Evolutionary conservation across 1,140 invertebrate species (phyloP).

Genomic region (Diorhabda sublineata): DNA sequence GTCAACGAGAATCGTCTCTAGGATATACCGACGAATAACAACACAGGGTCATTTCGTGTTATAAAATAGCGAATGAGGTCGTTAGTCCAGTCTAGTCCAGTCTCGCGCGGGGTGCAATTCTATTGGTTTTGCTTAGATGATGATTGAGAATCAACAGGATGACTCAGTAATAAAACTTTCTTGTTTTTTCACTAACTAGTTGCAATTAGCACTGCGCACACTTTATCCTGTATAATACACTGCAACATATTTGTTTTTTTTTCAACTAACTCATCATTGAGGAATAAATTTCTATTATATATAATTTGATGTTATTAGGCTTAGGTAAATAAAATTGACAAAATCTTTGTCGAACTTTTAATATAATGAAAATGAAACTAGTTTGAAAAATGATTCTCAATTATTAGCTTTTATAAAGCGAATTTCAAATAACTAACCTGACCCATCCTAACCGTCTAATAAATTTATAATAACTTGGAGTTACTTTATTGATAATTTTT

Average conservation of each 20-base stretch:
- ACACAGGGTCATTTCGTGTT: not conserved
- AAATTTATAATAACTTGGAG: too few relatives aligned
- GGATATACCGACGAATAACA: not conserved
- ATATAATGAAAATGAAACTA: too few relatives aligned
- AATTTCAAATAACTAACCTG: too few relatives aligned
- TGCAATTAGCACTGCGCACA: not conserved
- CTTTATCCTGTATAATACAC: not conserved
- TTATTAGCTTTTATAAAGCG: too few relatives aligned
- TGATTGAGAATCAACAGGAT: not conserved
- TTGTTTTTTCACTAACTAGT: not conserved
- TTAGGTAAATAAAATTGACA: too few relatives aligned
- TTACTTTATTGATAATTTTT: too few relatives aligned
- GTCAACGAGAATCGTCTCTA: not conserved
- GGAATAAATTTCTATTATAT: too few relatives aligned
- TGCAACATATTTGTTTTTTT: not conserved
- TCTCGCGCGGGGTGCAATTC: not conserved
- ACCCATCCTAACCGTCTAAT: too few relatives aligned
- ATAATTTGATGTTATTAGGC: too few relatives aligned
- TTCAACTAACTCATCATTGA: too few relatives aligned
- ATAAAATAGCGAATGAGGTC: not conserved
- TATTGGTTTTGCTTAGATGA: not conserved
- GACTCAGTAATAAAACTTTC: constrained; percentile 2
- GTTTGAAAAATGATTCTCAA: too few relatives aligned
- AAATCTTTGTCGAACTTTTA: too few relatives aligned
- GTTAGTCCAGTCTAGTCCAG: not conserved